Base-by-base conservation (phyloP, 2,113 vertebrate species). In the Mola mola region DNA sequence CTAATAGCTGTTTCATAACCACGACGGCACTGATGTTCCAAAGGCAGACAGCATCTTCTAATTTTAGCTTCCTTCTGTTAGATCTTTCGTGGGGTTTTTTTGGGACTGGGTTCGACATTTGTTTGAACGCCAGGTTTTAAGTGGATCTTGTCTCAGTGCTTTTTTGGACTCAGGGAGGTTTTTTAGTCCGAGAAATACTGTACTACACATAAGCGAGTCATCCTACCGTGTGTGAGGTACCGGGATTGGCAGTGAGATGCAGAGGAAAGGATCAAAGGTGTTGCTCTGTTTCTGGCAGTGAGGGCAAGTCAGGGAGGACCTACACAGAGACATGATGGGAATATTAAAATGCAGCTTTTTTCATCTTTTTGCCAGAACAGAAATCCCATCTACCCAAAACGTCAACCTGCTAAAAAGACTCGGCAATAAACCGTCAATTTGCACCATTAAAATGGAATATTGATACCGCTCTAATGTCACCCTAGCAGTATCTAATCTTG, bases 211-310 rank as follows among this genome's bases (percentile, higher is more conserved):
- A 36, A 51, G 37, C n/a, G 16, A 16, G 72, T 17, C 11, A 13
- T 58, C 85, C 89, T 93, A 98, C 97, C 97, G 93, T 25, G 96
- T 98, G 66, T 98, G 95, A 84, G 96, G 97, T 81, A 98, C 91
- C 17, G 97, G 97, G 80, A 98, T 98, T 26, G 96, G 97, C 91
- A 98, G 91, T 70, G 97, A 98, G 91, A 98, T 96, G 91, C 97
- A 98, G 66, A 98, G 94, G 78, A 98, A 98, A 59, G 96, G 97
- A 87, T 98, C 97, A 34, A 98, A 98, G 49, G 97, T 98, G 90
- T 98, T 98, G 83, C 97, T 98, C 91, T 98, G 97, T 90, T 98
- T 98, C 94, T 96, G 97, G 92, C 97, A 98, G 84, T 98, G 96
- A 81, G 96, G 97, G 81, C 97, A 98, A 0, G 97, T 98, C 91